Conservation (phyloP, 2,888 invertebrate genomes). For the Suillia variegata region DNA sequence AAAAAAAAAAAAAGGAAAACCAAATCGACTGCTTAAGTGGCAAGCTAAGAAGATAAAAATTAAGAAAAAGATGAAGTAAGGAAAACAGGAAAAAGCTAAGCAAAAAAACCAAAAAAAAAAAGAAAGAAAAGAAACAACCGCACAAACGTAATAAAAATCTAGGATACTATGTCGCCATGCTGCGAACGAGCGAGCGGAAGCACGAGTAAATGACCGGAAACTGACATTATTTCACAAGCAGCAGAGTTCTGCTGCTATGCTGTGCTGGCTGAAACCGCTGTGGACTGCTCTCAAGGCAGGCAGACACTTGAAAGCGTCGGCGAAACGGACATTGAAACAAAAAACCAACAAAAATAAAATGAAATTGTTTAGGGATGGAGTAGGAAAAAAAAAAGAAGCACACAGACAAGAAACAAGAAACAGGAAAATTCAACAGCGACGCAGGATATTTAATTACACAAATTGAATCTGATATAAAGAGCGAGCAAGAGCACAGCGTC, state of each 20-base stretch:
- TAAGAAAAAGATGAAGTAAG: slow-evolving; percentile 5
- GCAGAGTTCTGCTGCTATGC: neutral
- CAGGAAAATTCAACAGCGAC: neutral
- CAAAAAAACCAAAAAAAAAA: slow-evolving; percentile 9
- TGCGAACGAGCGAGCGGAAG: slow-evolving; percentile 26
- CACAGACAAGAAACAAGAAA: neutral
- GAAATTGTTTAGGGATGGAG: too few species aligned
- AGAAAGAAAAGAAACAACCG: slow-evolving; percentile 10
- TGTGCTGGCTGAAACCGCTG: neutral
- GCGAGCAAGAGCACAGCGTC: neutral
- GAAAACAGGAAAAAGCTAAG: slow-evolving; percentile 15
- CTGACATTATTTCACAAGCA: slow-evolving; percentile 25
- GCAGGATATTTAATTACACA: slow-evolving; percentile 8
- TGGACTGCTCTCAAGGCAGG: too few species aligned
- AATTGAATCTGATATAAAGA: neutral
- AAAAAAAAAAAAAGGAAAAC: slow-evolving; percentile 2
- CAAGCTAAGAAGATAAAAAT: slow-evolving; percentile 9
- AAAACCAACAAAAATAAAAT: too few species aligned
- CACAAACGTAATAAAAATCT: slow-evolving; percentile 42
- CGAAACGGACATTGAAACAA: too few species aligned
- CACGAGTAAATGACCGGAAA: slow-evolving; percentile 56
- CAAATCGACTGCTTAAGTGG: slow-evolving; percentile 3
- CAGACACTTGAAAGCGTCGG: too few species aligned
- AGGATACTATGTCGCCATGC: slow-evolving; percentile 50
- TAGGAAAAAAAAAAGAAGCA: neutral